phyloP scores from a whole-genome alignment of 2,113 vertebrate genomes.

The Gymnocephalus cernua region DNA sequence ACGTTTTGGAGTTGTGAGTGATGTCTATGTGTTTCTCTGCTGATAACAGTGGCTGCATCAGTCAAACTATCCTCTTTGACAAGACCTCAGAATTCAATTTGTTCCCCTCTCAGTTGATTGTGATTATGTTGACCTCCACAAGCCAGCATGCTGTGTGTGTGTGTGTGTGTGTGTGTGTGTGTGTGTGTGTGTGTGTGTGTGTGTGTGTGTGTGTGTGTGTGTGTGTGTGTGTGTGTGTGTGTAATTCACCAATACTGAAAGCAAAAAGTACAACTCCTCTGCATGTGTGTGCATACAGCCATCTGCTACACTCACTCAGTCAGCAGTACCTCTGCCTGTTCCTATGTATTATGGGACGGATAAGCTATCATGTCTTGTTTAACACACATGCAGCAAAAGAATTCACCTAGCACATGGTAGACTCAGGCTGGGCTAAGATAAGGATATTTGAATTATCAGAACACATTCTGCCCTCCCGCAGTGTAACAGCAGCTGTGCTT shows the following conservation, averaged over 20 bases:
- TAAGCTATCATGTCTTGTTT: slow-evolving; percentile 19
- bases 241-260: slow-evolving; percentile 7
- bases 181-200: no score
- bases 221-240: not conserved
- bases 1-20: not conserved
- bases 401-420: slow-evolving; percentile 1
- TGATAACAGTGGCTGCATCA: slow-evolving; percentile 39
- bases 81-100: slow-evolving; percentile 42
- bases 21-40: slow-evolving; percentile 30
- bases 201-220: no score
- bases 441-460: slow-evolving; percentile 30
- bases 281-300: not conserved
- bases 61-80: slow-evolving; percentile 35
- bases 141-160: not conserved
- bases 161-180: no score
- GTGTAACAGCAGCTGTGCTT: not conserved
- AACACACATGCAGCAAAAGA: slow-evolving; percentile 20
- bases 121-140: slow-evolving; percentile 25
- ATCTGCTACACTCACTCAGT: not conserved
- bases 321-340: not conserved
- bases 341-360: not conserved
- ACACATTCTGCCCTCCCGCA: slow-evolving; percentile 23
- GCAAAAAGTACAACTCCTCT: not conserved
- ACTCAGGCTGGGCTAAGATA: slow-evolving; percentile 24
- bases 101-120: slow-evolving; percentile 26